Percentiles rank a stretch among this genome's conserved stretches.
These are phyloP conservation scores for Acrossocheilus fasciatus DNA, from an alignment of 2,797 vertebrate genomes.

Conservation along the genomic window DNA sequence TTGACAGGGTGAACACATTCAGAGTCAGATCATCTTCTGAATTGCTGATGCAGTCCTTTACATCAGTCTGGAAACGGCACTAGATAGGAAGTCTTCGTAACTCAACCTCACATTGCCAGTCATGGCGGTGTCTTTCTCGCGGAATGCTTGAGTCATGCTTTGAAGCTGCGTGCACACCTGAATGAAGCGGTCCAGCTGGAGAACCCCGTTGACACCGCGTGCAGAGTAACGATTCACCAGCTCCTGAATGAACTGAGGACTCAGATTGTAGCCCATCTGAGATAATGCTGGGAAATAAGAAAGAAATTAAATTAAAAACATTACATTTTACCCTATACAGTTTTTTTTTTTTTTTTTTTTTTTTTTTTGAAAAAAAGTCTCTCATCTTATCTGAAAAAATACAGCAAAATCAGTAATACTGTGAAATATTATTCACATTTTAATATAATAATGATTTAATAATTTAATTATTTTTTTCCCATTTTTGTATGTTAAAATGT, in stretches of 20 bases:
- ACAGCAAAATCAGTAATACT: background rate
- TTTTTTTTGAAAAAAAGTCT: background rate
- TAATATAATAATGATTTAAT: no score
- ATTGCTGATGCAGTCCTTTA: conserved; percentile 71
- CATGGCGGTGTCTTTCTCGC: conserved; percentile 87
- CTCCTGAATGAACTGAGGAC: conserved; percentile 90
- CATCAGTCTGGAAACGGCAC: conserved; percentile 84
- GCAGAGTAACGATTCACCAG: conserved; percentile 78
- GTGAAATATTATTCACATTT: background rate
- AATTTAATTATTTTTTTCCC: background rate
- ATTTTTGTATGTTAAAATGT: background rate
- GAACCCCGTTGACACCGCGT: conserved; percentile 63
- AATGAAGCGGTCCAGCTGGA: conserved; percentile 95
- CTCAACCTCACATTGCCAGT: conserved; percentile 83
- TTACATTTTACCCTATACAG: background rate
- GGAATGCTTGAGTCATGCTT: conserved; percentile 89
- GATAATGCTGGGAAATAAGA: conserved; percentile 82
- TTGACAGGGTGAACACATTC: conserved; percentile 33
- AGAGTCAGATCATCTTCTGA: conserved; percentile 30
- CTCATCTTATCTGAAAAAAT: no score
- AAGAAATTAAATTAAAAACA: background rate
- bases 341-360: background rate
- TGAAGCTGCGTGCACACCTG: conserved; percentile 96
- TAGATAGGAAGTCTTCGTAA: conserved; percentile 94
- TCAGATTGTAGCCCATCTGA: conserved; percentile 96